Evolutionary conservation across 1,140 invertebrate species (phyloP), one percentile per base, ranked within the genome.

Genomic region (Zaprionus gabonicus): DNA sequence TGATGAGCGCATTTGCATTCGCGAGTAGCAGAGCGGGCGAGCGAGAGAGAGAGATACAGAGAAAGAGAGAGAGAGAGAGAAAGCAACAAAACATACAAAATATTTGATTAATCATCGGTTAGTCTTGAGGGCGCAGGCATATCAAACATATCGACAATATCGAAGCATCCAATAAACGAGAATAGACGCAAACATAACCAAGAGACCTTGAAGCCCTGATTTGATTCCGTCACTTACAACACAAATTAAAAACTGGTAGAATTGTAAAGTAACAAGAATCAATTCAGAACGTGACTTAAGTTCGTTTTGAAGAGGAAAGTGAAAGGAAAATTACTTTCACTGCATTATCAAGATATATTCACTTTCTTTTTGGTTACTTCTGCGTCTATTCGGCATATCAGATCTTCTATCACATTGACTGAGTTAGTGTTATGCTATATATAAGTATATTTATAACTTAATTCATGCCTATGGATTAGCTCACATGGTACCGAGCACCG

Each of bases 21-120:
- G 76, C 82, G 62, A 77, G 62, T 67, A 77, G 63, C 60, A 51
- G 57, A 51, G 55, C 64, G 28, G 51, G 31, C 28, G 60, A 64
- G 28, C 31, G 31, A 65, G 25, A 71, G 49, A 65, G 25, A 71
- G 60, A 71, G 41, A 82, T 58, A 90, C 28, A 88, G 53, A 83
- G 57, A 87, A 53, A 85, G 72, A 85, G 68, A 85, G 27, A 76
- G 36, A 71, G 36, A 75, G 44, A 72, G 28, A 51, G n/a, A 79
- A 86, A 78, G 81, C 84, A 87, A 81, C 84, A 87, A 77, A 86
- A 87, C 83, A 84, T 72, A 88, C 84, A 88, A 88, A 46, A 78
- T 20, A 58, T 66, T 88, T 68, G 78, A 78, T 86, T 86, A 86
- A 71, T 82, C 56, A 7, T 73, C 51, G 78, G 74, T 87, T 87